These are phyloP conservation scores for Mesitornis unicolor DNA, from an alignment of 2,113 vertebrate species.

Conservation along the genomic window DNA sequence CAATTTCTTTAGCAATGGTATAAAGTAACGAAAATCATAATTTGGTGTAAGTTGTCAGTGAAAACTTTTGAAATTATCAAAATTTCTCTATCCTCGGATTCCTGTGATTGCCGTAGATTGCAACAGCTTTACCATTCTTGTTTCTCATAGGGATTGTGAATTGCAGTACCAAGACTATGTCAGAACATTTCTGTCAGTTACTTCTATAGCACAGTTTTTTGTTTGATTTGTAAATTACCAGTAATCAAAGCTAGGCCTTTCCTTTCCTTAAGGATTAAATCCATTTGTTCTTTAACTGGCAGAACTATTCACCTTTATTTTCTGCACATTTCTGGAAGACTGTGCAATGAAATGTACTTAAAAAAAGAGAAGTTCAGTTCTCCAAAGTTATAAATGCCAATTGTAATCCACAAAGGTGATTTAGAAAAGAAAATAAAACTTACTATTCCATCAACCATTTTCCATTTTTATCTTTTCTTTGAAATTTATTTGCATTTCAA, in stretches of 20 bases:
- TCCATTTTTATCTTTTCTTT: conserved; percentile 10
- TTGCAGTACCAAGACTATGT: background rate
- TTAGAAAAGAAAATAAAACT: conserved; percentile 40
- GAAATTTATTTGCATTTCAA: conserved; percentile 41
- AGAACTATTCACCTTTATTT: background rate
- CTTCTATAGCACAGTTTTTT: background rate
- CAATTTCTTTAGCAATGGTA: background rate
- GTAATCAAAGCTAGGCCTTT: background rate
- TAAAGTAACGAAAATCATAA: background rate
- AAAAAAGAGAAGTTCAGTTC: background rate
- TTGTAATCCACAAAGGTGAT: conserved; percentile 5
- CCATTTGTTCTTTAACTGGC: background rate
- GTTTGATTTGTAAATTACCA: background rate
- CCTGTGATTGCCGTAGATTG: background rate
- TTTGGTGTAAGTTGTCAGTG: background rate
- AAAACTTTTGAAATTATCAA: background rate
- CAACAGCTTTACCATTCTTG: background rate
- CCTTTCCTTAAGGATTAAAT: background rate
- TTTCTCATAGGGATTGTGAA: background rate
- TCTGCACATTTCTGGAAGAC: background rate
- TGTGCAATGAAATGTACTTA: background rate
- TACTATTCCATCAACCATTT: background rate
- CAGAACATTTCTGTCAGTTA: background rate
- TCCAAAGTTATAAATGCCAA: background rate
- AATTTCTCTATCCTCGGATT: background rate